Percentiles rank a stretch among this genome's conserved stretches.
Conservation (phyloP, 1,140 invertebrate genomes). For the Tetramorium alpestre region DNA sequence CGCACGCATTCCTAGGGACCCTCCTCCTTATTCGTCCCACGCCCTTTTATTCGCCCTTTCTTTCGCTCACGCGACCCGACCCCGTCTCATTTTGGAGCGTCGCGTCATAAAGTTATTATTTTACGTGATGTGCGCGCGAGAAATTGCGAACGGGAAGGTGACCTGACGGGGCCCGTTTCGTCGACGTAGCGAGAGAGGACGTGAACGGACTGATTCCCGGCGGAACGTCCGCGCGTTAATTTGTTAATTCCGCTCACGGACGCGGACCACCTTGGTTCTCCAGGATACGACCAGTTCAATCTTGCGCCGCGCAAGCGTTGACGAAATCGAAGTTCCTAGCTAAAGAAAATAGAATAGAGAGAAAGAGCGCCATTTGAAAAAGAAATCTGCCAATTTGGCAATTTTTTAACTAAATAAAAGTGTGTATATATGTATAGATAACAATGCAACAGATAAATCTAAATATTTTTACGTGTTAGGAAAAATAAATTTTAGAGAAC, state of each 20-base stretch:
- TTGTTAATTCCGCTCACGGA: constrained; percentile 65
- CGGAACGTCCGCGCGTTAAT: constrained; percentile 62
- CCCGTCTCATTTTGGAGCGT: constrained; percentile 49
- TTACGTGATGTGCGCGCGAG: constrained; percentile 63
- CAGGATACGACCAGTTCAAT: not conserved
- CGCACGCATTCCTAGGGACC: constrained; percentile 14
- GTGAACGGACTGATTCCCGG: constrained; percentile 36
- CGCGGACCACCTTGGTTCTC: constrained; percentile 64
- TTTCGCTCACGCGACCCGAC: constrained; percentile 42
- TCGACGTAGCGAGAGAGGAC: constrained; percentile 7
- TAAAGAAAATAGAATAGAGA: not conserved
- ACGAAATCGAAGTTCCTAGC: constrained; percentile 14
- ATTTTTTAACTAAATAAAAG: not conserved
- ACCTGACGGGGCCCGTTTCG: not conserved
- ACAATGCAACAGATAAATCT: not conserved
- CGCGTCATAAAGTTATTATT: constrained; percentile 76
- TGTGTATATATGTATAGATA: not conserved
- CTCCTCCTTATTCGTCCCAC: constrained; percentile 11
- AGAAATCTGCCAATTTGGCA: not conserved
- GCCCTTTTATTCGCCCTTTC: too few relatives aligned
- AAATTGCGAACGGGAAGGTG: not conserved
- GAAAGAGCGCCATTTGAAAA: not conserved
- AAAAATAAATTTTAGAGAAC: not conserved
- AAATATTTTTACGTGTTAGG: not conserved
- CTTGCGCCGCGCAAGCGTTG: not conserved